phyloP scores from a whole-genome alignment of 2,797 vertebrate species.

The Darevskia mixta region DNA sequence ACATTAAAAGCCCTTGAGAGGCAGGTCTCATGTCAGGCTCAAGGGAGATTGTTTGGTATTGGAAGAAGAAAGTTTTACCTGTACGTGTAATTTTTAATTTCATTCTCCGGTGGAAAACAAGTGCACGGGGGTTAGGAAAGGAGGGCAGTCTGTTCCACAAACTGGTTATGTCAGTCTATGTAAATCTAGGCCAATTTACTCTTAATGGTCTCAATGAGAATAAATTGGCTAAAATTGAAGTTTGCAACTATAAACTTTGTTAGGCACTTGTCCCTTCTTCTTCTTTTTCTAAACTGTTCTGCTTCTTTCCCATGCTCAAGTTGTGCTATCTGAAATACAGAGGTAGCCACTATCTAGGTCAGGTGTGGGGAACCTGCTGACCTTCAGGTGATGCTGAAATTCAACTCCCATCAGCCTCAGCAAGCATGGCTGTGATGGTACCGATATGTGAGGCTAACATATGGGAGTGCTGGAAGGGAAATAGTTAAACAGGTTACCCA shows the following conservation, averaged over 20 bases:
- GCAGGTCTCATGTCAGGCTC: conserved; percentile 24
- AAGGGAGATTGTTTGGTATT: conserved; percentile 23
- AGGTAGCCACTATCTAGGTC: too few species aligned
- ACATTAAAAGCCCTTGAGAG: conserved; percentile 59
- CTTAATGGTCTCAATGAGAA: conserved; percentile 20
- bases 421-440: too few species aligned
- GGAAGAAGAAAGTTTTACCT: conserved; percentile 42
- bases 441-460: too few species aligned
- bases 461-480: too few species aligned
- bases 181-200: conserved; percentile 26
- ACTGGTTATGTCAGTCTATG: conserved; percentile 14
- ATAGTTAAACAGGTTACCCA: too few species aligned
- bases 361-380: too few species aligned
- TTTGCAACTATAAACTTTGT: conserved; percentile 1
- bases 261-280: background rate
- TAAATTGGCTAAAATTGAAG: background rate
- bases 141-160: conserved; percentile 1
- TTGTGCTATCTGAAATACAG: background rate
- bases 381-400: too few species aligned
- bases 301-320: background rate
- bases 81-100: conserved; percentile 23
- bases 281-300: background rate
- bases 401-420: too few species aligned
- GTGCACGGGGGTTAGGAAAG: background rate
- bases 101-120: conserved; percentile 9